Evolutionary conservation across 2,888 invertebrate genomes (phyloP).

Genomic region (Gerris lacustris): DNA sequence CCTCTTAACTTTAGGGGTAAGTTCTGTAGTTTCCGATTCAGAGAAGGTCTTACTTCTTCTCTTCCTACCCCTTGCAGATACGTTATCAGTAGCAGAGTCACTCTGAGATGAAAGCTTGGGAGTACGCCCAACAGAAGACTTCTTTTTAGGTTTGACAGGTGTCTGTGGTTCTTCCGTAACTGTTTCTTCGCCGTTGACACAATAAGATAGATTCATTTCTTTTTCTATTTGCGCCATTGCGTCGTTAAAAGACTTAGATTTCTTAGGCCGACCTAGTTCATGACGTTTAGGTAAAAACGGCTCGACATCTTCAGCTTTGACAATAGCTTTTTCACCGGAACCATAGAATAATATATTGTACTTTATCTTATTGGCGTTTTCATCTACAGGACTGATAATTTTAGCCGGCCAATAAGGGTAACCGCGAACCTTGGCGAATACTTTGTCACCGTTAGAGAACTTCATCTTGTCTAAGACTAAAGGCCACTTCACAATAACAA

Average conservation of each 20-base stretch:
- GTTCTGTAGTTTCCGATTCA: too few species aligned
- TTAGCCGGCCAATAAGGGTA: constrained; percentile 92
- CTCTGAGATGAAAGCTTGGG: too few species aligned
- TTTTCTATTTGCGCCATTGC: constrained; percentile 79
- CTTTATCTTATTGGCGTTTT: constrained; percentile 52
- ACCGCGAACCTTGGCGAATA: constrained; percentile 94
- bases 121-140: too few species aligned
- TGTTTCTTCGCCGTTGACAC: too few species aligned
- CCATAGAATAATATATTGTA: constrained; percentile 88
- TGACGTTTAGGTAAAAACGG: constrained; percentile 63
- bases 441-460: constrained; percentile 56
- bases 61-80: too few species aligned
- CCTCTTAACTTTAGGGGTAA: too few species aligned
- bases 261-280: constrained; percentile 64
- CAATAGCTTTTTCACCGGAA: constrained; percentile 76
- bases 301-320: constrained; percentile 72
- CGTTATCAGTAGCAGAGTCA: too few species aligned
- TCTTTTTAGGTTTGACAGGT: too few species aligned
- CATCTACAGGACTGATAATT: constrained; percentile 42
- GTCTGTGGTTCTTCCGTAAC: too few species aligned
- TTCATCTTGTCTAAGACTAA: constrained; percentile 12
- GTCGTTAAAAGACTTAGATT: constrained; percentile 71
- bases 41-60: too few species aligned
- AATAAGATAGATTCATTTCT: constrained; percentile 42
- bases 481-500: too few species aligned